Percentiles rank a stretch among this genome's conserved stretches.
phyloP scores from a whole-genome alignment of 2,888 invertebrate genomes.

The Chrysodeixis includens region DNA sequence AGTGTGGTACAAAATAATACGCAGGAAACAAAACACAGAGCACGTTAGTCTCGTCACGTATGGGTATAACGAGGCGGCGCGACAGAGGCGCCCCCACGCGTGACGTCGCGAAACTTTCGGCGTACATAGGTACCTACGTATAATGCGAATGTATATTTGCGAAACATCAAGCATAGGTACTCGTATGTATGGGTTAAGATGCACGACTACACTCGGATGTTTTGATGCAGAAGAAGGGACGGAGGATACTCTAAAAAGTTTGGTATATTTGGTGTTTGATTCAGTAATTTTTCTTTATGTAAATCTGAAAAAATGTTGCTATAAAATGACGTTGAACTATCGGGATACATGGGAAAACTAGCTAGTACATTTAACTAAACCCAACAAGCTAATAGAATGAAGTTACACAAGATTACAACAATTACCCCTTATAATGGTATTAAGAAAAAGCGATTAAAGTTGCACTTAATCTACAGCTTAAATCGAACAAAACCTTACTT shows the following conservation, averaged over 20 bases:
- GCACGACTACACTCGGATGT: not conserved
- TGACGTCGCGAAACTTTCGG: slow-evolving; percentile 47
- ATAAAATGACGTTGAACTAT: too few species aligned
- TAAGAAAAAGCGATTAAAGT: not conserved
- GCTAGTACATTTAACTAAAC: too few species aligned
- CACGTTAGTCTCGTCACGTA: slow-evolving; percentile 68
- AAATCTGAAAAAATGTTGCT: too few species aligned
- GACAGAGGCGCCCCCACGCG: slow-evolving; percentile 65
- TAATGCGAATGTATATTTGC: not conserved
- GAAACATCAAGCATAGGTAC: not conserved
- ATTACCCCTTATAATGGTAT: not conserved
- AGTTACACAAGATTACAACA: too few species aligned
- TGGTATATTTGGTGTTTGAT: too few species aligned
- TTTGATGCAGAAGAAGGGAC: not conserved
- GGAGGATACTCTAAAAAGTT: too few species aligned
- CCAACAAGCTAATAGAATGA: too few species aligned
- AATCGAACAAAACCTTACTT: not conserved
- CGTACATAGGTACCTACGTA: slow-evolving; percentile 24
- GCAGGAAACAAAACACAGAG: slow-evolving; percentile 49
- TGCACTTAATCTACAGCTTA: not conserved
- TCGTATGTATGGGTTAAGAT: not conserved
- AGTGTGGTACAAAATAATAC: slow-evolving; percentile 18
- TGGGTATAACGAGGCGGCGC: slow-evolving; percentile 71
- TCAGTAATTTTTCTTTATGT: too few species aligned
- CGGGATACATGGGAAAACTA: too few species aligned